These are phyloP conservation scores for Caenorhabditis tropicalis DNA, from an alignment of 1,140 invertebrate species.

Conservation along the genomic window DNA sequence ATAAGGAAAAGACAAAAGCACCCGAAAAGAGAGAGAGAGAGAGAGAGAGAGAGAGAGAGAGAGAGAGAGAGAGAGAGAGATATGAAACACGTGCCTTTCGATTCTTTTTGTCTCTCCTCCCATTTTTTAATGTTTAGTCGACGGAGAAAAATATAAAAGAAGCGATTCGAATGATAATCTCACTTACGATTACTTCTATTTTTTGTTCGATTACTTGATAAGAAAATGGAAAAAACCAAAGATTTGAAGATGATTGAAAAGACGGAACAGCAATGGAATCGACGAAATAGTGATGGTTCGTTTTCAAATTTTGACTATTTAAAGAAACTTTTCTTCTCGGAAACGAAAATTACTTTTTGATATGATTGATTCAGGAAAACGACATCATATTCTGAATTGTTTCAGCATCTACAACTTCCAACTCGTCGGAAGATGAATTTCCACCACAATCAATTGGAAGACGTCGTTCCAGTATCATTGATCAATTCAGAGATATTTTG, in stretches of 20 bases:
- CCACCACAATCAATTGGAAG: not conserved
- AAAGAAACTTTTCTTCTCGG: too few relatives aligned
- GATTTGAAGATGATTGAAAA: not conserved
- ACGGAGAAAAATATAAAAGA: not conserved
- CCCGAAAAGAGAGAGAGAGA: too few relatives aligned
- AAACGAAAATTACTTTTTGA: too few relatives aligned
- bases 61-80: too few relatives aligned
- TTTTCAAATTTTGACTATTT: not conserved
- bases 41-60: too few relatives aligned
- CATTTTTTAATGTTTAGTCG: not conserved
- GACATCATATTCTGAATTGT: not conserved
- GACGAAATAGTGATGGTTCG: not conserved
- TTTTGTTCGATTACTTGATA: not conserved
- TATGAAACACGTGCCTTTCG: not conserved
- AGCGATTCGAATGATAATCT: not conserved
- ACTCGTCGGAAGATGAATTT: not conserved
- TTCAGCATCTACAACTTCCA: not conserved
- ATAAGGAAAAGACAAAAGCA: too few relatives aligned
- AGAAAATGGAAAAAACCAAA: not conserved
- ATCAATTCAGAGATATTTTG: conserved; percentile 34
- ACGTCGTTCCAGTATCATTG: not conserved
- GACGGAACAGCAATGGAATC: not conserved
- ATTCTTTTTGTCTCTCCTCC: not conserved
- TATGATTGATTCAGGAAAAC: too few relatives aligned
- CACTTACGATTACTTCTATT: not conserved